Base-by-base conservation (phyloP, 2,113 vertebrate species). In the Cochlearius cochlearius region DNA sequence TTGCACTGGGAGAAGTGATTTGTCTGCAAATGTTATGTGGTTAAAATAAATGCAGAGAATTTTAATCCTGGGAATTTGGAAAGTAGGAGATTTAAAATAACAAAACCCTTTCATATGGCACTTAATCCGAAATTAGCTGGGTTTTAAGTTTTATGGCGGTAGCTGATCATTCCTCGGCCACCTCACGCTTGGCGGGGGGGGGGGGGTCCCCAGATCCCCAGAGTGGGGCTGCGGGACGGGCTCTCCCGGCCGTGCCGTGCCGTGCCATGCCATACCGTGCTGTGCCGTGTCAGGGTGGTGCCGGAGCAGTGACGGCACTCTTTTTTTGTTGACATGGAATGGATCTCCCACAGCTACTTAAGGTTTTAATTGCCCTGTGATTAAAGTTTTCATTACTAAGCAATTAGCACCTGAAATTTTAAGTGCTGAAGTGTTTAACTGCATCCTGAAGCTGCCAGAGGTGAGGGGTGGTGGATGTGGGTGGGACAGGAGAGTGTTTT, bases 371-470 rank as follows among this genome's bases (percentile, higher is more conserved):
- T 96, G 95, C 96, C 92, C 89, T 96, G 97, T 97, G 96, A 97
- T 97, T 97, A 97, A 95, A 97, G 94, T 97, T 97, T 97, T 97
- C 96, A 97, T 97, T 97, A 97, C 96, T 96, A 92, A 96, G 96
- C 94, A 97, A 97, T 97, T 97, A 97, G 97, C 96, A 96, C 94
- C 95, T 95, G 97, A 97, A 96, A 97, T 95, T 97, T 94, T 96
- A 96, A 95, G 96, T 97, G 96, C 91, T 95, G 95, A 96, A 97
- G 88, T 82, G 86, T 94, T 97, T 95, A 95, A 94, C 92, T 94
- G 94, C 97, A 96, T 95, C 95, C 94, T 94, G 91, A 86, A 94
- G 94, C 89, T 91, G 94, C 91, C 92, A 95, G 92, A 92, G 94
- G 88, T 95, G 52, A 86, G 88, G 92, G 92, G 94, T 69, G 89